These are phyloP conservation scores for Ectemnius cavifrons DNA, from an alignment of 2,888 invertebrate species.

Conservation along the genomic window DNA sequence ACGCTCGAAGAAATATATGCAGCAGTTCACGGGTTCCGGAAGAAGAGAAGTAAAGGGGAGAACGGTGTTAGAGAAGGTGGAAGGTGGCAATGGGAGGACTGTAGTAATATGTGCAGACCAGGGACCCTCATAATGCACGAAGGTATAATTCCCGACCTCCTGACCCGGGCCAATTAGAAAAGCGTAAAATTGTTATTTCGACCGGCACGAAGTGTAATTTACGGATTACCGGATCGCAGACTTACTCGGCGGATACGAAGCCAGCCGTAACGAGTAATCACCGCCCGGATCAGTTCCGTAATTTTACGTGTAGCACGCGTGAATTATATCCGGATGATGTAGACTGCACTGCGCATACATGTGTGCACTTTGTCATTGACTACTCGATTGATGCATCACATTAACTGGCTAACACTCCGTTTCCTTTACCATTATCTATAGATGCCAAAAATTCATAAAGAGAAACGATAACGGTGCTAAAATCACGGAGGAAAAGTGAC, in stretches of 20 bases:
- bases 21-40: neutral
- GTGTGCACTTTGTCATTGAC: conserved; percentile 32
- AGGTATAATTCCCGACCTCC: conserved; percentile 29
- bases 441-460: no score
- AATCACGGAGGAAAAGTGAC: neutral
- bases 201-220: conserved; percentile 44
- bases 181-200: conserved; percentile 39
- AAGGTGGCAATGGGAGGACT: conserved; percentile 10
- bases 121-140: conserved; percentile 16
- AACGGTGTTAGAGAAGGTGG: neutral
- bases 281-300: conserved; percentile 57
- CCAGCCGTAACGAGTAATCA: conserved; percentile 33
- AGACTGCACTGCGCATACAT: conserved; percentile 11
- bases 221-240: conserved; percentile 30
- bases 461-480: no score
- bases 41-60: conserved; percentile 13
- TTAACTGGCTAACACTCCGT: no score
- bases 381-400: conserved; percentile 4
- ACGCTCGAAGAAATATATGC: no score
- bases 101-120: conserved; percentile 13
- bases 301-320: conserved; percentile 59
- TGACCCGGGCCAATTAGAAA: conserved; percentile 46
- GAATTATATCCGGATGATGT: conserved; percentile 32
- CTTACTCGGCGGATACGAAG: conserved; percentile 20
- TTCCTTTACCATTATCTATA: no score